A percentile compares a stretch with the other conserved stretches of the same genome.
Conservation (phyloP, 2,797 vertebrate genomes). For the Distichodus sexfasciatus region DNA sequence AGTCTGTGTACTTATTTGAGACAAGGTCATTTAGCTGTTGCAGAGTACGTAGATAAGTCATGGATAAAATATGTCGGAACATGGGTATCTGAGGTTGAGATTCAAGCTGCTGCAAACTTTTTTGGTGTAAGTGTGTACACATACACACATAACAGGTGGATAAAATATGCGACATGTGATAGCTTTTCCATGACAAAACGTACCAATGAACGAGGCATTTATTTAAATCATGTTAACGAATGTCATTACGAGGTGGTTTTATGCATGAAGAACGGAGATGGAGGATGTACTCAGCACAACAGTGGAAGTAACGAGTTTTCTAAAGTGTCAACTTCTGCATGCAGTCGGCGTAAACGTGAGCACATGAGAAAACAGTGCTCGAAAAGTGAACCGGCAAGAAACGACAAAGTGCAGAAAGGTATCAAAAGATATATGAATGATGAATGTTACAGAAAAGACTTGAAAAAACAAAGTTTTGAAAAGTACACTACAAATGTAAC, state of each 20-base stretch:
- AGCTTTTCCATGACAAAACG: no score
- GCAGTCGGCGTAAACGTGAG: not conserved
- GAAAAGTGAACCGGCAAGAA: not conserved
- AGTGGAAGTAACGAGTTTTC: not conserved
- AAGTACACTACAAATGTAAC: not conserved
- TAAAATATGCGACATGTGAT: conserved; percentile 10
- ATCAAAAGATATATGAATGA: not conserved
- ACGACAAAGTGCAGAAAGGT: accelerated
- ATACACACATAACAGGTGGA: not conserved
- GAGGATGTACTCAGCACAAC: not conserved
- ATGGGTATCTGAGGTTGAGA: conserved; percentile 23
- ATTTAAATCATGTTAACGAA: conserved; percentile 1
- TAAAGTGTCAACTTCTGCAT: not conserved
- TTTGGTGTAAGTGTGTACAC: conserved; percentile 15
- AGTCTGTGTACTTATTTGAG: not conserved
- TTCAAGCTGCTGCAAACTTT: conserved; percentile 15
- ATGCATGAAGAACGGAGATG: not conserved
- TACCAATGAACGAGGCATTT: conserved; percentile 4
- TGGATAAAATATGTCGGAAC: conserved; percentile 6
- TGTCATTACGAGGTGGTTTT: conserved; percentile 23
- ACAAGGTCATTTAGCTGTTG: not conserved
- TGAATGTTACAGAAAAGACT: not conserved
- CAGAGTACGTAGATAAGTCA: not conserved
- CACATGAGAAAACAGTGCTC: not conserved
- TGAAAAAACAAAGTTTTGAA: not conserved